These are phyloP conservation scores for Stenodema calcarata DNA, from an alignment of 2,888 invertebrate genomes.

Conservation along the genomic window DNA sequence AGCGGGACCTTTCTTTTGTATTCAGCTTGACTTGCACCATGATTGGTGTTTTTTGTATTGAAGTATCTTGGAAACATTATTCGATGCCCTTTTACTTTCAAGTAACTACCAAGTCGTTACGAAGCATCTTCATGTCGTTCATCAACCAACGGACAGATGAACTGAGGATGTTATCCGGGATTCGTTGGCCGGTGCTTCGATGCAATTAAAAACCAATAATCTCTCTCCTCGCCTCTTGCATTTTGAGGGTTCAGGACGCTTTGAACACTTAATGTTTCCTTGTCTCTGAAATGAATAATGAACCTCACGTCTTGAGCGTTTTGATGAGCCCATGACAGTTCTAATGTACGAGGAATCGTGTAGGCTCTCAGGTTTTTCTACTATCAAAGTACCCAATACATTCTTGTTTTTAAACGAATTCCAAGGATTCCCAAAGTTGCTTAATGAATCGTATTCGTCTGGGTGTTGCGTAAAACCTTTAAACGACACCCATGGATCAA, in stretches of 20 bases:
- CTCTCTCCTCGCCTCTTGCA: background rate
- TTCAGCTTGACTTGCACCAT: background rate
- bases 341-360: too few relatives aligned
- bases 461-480: too few relatives aligned
- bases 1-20: too few relatives aligned
- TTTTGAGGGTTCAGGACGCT: background rate
- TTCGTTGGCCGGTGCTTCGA: background rate
- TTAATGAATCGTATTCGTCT: too few relatives aligned
- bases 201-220: constrained; percentile 13
- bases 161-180: background rate
- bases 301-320: background rate
- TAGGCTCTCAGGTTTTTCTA: too few relatives aligned
- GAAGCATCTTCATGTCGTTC: background rate
- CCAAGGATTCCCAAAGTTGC: too few relatives aligned
- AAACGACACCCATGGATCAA: too few relatives aligned
- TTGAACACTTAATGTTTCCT: background rate
- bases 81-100: background rate
- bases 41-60: background rate
- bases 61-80: background rate
- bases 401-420: too few relatives aligned
- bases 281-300: background rate
- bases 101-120: background rate
- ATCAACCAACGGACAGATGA: background rate
- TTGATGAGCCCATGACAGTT: too few relatives aligned
- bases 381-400: too few relatives aligned